Evolutionary conservation across 2,888 invertebrate species (phyloP).

Genomic region (Strigamia transsilvanica): DNA sequence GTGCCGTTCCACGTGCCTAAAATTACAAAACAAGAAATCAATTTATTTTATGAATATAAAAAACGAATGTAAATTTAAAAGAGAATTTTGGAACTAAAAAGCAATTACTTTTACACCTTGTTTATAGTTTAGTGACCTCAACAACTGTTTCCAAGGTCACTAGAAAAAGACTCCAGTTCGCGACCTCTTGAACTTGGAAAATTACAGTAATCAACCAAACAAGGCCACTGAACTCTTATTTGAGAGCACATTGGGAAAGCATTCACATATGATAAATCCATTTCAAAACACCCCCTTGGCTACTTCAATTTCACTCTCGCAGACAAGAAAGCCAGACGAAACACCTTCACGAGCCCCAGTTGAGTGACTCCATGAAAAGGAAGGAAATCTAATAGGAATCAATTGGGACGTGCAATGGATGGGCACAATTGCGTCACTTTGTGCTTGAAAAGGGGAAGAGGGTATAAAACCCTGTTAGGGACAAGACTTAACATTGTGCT

Average conservation of each 20-base stretch:
- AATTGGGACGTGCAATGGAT: conserved; percentile 11
- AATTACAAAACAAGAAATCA: background rate
- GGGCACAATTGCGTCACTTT: background rate
- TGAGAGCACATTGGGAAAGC: background rate
- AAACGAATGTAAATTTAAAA: background rate
- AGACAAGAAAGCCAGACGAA: background rate
- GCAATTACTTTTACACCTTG: background rate
- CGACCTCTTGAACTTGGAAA: conserved; percentile 8
- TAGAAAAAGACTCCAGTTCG: background rate
- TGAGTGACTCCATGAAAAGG: conserved; percentile 12
- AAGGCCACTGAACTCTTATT: conserved; percentile 6
- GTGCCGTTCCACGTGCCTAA: background rate
- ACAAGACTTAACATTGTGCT: background rate
- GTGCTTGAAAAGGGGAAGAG: background rate
- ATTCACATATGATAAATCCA: background rate
- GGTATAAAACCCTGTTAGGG: background rate
- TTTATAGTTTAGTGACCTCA: background rate
- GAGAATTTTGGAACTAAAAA: background rate
- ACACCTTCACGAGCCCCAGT: conserved; percentile 20
- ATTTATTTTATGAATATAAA: background rate
- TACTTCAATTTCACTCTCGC: background rate
- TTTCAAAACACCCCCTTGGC: background rate
- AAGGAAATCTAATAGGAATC: conserved; percentile 21
- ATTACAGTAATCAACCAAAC: background rate
- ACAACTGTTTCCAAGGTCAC: background rate